These are phyloP conservation scores for Bombus ignitus DNA, from an alignment of 1,140 invertebrate species.

Conservation along the genomic window DNA sequence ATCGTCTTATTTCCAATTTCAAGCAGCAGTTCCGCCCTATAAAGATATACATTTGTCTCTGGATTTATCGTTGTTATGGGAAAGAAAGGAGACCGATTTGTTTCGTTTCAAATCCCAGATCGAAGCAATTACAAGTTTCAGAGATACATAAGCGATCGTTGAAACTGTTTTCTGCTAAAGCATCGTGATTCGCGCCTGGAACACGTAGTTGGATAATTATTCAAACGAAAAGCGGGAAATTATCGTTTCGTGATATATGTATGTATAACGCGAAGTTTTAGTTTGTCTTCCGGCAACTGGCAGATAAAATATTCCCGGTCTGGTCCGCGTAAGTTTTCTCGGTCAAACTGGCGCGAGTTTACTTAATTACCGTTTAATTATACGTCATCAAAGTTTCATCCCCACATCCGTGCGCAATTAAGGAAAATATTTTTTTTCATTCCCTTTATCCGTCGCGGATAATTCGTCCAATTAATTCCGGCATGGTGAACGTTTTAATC, in stretches of 20 bases:
- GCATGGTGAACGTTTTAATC: neutral
- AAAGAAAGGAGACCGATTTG: neutral
- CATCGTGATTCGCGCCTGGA: neutral
- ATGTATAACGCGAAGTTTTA: neutral
- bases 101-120: too few relatives aligned
- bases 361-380: constrained; percentile 36
- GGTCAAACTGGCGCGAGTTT: neutral
- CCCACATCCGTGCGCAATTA: constrained; percentile 22
- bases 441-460: neutral
- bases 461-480: constrained; percentile 31
- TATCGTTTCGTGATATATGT: neutral
- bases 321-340: neutral
- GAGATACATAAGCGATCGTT: neutral
- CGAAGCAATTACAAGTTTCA: neutral
- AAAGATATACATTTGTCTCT: constrained; percentile 4
- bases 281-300: neutral
- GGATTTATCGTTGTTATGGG: neutral
- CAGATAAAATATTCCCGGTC: neutral
- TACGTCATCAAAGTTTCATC: constrained; percentile 14
- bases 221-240: neutral
- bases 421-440: neutral
- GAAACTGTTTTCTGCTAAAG: neutral
- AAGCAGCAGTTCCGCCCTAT: neutral
- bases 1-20: constrained; percentile 33
- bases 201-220: neutral